Percentiles rank a stretch among this genome's conserved stretches.
Conservation (phyloP, 2,113 vertebrate genomes). For the Phocoena phocoena region DNA sequence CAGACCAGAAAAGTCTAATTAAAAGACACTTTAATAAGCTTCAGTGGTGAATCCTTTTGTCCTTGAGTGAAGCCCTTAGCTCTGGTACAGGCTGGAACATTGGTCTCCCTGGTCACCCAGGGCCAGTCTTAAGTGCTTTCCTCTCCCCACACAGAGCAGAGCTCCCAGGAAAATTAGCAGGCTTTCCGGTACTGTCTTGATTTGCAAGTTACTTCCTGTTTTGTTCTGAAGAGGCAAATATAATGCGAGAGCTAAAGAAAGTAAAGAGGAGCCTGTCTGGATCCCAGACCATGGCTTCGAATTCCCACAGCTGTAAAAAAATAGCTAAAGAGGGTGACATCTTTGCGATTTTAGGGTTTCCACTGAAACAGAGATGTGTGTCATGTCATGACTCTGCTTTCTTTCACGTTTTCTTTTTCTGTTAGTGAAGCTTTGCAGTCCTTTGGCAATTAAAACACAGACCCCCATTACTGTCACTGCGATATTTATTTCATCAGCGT, state of each 20-base stretch:
- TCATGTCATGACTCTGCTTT: not conserved
- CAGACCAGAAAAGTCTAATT: not conserved
- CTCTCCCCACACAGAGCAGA: not conserved
- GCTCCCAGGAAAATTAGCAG: constrained; percentile 14
- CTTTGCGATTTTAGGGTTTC: not conserved
- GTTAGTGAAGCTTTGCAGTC: not conserved
- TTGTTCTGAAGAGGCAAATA: constrained; percentile 13
- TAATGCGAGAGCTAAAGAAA: not conserved
- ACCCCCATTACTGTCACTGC: not conserved
- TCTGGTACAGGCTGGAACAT: not conserved
- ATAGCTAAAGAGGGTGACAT: not conserved
- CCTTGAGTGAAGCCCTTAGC: not conserved
- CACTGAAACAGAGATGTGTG: not conserved
- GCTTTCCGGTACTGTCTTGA: not conserved
- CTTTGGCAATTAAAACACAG: constrained; percentile 44
- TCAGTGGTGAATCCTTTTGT: not conserved
- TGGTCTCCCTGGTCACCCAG: not conserved
- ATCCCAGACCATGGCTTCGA: not conserved
- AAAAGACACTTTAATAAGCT: not conserved
- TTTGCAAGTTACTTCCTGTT: constrained; percentile 45
- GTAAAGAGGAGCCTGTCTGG: not conserved
- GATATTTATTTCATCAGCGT: not conserved
- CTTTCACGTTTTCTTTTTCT: not conserved
- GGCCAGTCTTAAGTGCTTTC: not conserved
- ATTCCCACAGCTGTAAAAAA: not conserved